These are phyloP conservation scores for Chloromyia formosa DNA, from an alignment of 2,888 invertebrate genomes.

Conservation along the genomic window DNA sequence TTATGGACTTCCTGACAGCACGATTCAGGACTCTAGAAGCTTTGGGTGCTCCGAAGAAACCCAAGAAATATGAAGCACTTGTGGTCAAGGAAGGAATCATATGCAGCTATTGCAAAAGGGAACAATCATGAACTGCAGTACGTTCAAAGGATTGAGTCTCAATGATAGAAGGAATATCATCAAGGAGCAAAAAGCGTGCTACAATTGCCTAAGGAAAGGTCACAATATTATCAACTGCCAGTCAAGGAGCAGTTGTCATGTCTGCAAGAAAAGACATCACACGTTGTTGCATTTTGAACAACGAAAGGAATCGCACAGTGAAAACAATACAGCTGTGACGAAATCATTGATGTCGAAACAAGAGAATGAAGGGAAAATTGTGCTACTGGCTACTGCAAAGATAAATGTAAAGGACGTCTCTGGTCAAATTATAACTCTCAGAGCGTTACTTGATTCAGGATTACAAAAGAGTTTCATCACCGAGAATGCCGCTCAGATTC, in stretches of 20 bases:
- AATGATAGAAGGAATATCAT: not conserved
- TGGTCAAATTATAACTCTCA: not conserved
- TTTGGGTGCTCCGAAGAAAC: too few relatives aligned
- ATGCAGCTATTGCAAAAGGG: too few relatives aligned
- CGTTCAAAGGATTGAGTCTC: not conserved
- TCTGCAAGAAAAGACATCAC: not conserved
- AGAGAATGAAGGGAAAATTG: not conserved
- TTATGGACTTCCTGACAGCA: too few relatives aligned
- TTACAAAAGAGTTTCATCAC: conserved; percentile 4
- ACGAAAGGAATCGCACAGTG: too few relatives aligned
- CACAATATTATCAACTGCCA: not conserved
- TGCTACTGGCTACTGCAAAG: not conserved
- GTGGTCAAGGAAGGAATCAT: too few relatives aligned
- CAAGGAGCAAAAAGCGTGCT: not conserved
- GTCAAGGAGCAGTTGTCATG: not conserved
- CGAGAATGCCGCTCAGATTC: not conserved
- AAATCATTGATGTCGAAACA: not conserved
- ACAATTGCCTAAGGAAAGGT: not conserved
- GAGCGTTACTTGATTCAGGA: not conserved
- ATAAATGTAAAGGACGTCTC: not conserved
- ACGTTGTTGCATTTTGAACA: not conserved
- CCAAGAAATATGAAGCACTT: too few relatives aligned
- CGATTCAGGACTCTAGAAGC: too few relatives aligned
- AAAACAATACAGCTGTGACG: too few relatives aligned
- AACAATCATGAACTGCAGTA: too few relatives aligned